Base-by-base conservation (phyloP, 2,797 vertebrate genomes). In the Chelonia mydas region DNA sequence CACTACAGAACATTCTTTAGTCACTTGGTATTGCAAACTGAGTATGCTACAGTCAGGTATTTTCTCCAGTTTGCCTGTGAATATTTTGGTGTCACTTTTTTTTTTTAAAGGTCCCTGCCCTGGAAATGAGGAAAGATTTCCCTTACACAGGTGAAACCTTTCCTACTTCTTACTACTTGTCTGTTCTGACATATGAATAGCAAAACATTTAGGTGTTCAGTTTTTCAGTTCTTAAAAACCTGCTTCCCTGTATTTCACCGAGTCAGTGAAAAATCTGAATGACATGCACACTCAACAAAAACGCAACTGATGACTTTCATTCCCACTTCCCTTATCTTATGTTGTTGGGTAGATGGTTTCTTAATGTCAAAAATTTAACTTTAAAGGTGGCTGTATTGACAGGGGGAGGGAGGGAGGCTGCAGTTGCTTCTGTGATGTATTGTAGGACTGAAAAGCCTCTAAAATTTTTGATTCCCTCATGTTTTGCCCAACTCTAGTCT, bases 201-300 rank as follows among this genome's bases (percentile, higher is more conserved):
- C 91, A 94, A 92, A 89, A 81, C 72, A 92, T 78, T 91, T 74
- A 97, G 96, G 82, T 81, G 84, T 88, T 93, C 55, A 80, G 92
- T 87, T 83, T n/a, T n/a, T 90, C 80, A 92, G 50, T 65, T 81
- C 51, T 83, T 94, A 68, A 96, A 95, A 96, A 95, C 81, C 92
- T 83, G 92, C 83, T 91, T 97, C 59, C 80, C 90, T 89, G 65
- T 33, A 89, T 95, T 96, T 97, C 5, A 82, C 84, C 97, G 95
- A 97, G 94, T 97, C 95, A 95, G 94, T 95, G 92, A 97, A 97
- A 97, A 97, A 92, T 94, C 86, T 97, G 94, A 97, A 97, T 97
- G 96, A 96, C 96, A 55, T 91, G 84, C 96, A 89, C 92, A 89
- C 94, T 96, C 90, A 90, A 92, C 92, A 45, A 81, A 95, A 94